Percentiles rank a stretch among this genome's conserved stretches.
phyloP scores from a whole-genome alignment of 2,888 invertebrate species.

The Therioaphis trifolii region DNA sequence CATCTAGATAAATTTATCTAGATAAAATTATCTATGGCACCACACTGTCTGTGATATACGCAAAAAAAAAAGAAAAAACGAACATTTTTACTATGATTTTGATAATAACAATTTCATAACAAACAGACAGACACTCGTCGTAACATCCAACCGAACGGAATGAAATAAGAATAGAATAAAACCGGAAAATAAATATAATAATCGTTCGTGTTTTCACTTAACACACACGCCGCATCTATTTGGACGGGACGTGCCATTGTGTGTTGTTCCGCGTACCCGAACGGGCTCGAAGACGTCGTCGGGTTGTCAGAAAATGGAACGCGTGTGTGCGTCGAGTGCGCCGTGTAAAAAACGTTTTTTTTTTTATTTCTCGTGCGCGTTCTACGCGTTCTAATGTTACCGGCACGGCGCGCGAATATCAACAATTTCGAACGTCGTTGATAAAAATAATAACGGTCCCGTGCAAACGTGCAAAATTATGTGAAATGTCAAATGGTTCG shows the following conservation, averaged over 20 bases:
- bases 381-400: background rate
- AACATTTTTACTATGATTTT: too few species aligned
- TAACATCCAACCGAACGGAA: background rate
- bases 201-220: background rate
- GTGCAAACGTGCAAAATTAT: background rate
- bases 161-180: background rate
- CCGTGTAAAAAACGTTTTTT: background rate
- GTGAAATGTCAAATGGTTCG: background rate
- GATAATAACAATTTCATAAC: too few species aligned
- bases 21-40: too few species aligned
- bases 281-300: background rate
- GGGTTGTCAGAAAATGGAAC: background rate
- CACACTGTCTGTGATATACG: too few species aligned
- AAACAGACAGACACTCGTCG: too few species aligned
- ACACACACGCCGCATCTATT: background rate
- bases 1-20: too few species aligned
- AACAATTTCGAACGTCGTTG: background rate
- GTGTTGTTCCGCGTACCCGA: background rate
- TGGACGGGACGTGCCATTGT: background rate
- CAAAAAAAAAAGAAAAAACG: too few species aligned
- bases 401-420: background rate
- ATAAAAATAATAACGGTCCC: background rate
- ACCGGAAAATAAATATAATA: background rate
- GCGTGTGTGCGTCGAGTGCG: background rate
- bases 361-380: background rate